phyloP scores from a whole-genome alignment of 2,797 vertebrate genomes.

The Sebastolobus altivelis region DNA sequence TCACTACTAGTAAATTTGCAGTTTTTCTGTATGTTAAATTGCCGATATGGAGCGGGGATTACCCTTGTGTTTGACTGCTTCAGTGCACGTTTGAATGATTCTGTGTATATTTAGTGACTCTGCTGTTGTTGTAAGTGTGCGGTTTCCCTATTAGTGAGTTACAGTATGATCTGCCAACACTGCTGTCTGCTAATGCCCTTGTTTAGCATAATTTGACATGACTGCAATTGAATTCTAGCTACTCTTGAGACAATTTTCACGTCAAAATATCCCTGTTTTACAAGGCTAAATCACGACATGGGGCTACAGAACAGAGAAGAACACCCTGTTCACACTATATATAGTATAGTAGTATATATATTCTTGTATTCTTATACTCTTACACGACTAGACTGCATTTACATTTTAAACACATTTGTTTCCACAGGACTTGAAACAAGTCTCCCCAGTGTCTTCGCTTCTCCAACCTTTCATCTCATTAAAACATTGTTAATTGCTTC shows the following conservation, averaged over 20 bases:
- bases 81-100: neutral
- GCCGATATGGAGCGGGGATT: neutral
- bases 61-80: neutral
- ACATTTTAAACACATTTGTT: conserved; percentile 1
- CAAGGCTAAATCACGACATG: neutral
- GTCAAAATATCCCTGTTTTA: neutral
- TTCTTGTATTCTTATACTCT: too few species aligned
- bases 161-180: neutral
- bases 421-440: neutral
- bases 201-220: neutral
- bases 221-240: neutral
- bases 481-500: conserved; percentile 42
- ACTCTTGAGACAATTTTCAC: neutral
- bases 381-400: neutral
- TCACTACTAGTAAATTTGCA: neutral
- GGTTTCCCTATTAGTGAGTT: neutral
- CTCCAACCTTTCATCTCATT: conserved; percentile 8
- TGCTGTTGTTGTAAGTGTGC: neutral
- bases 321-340: neutral
- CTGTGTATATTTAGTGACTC: neutral
- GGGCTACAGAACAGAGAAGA: neutral
- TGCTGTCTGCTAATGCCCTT: neutral
- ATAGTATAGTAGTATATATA: too few species aligned
- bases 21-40: neutral
- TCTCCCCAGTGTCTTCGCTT: neutral